These are phyloP conservation scores for Nemopilema nomurai DNA, from an alignment of 30 jellyfish, hydroid and myxozoan genomes.

Conservation along the genomic window DNA sequence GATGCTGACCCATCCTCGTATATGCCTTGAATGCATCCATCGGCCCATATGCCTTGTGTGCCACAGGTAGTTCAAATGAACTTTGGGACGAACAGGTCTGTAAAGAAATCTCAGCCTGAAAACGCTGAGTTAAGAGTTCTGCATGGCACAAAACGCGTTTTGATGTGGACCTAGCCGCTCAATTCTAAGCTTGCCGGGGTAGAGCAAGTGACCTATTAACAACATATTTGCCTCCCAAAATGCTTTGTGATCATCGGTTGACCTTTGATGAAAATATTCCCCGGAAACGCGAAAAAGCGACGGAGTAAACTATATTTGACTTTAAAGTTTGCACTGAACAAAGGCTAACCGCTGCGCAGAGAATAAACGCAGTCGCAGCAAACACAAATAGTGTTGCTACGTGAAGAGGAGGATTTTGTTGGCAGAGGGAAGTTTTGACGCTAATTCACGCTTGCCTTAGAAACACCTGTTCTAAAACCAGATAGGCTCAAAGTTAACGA, in stretches of 20 bases:
- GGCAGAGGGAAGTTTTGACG: neutral
- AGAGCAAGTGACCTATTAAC: neutral
- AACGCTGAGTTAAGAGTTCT: no score
- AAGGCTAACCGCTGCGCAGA: neutral
- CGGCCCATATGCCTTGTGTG: no score
- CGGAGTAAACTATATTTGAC: slow-evolving; percentile 13
- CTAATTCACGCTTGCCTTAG: neutral
- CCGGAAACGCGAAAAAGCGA: slow-evolving; percentile 12
- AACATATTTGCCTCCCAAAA: slow-evolving; percentile 9
- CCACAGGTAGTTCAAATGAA: no score
- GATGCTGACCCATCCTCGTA: no score
- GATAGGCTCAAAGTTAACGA: neutral
- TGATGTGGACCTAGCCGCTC: slow-evolving; percentile 14
- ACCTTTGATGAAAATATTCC: slow-evolving; percentile 25
- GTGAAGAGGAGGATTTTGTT: neutral
- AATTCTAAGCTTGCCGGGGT: neutral
- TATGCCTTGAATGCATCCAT: no score
- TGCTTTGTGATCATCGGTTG: slow-evolving; percentile 36
- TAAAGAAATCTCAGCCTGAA: no score
- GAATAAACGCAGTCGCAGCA: neutral
- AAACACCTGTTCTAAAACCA: neutral
- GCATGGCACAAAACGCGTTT: no score
- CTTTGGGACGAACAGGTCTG: no score
- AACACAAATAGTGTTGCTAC: neutral
- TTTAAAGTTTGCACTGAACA: slow-evolving; percentile 2